Conservation (phyloP, 2,888 invertebrate genomes). For the Polyommatus icarus region DNA sequence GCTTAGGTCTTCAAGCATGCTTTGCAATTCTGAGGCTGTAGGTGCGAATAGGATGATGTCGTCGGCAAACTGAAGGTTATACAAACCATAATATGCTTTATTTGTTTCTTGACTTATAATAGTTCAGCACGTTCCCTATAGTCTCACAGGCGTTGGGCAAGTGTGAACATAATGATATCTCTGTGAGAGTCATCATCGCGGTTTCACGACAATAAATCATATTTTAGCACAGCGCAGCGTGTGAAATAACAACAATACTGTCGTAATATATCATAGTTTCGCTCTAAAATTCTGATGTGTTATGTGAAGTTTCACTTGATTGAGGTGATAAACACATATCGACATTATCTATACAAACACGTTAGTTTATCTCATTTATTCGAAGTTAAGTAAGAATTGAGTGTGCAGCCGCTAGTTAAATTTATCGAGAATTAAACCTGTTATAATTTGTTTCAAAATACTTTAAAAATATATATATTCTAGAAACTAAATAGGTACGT, state of each 20-base stretch:
- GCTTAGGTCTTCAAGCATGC: too few species aligned
- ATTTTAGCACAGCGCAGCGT: neutral
- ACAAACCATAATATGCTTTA: too few species aligned
- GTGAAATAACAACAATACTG: constrained; percentile 7
- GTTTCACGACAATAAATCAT: neutral
- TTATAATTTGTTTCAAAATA: neutral
- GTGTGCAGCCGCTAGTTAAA: too few species aligned
- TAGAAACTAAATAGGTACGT: neutral
- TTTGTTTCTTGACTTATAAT: neutral
- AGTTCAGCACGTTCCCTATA: neutral
- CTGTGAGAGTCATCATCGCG: constrained; percentile 11
- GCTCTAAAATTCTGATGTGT: neutral
- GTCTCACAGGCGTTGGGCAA: neutral
- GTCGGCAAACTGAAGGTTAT: too few species aligned
- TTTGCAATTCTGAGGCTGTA: too few species aligned
- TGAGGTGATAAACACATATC: neutral
- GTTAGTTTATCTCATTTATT: neutral
- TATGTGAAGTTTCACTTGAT: neutral
- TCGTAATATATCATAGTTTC: neutral
- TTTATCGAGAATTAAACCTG: too few species aligned
- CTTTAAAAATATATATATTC: neutral
- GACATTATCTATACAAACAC: neutral
- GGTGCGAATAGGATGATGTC: too few species aligned
- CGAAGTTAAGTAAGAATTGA: too few species aligned
- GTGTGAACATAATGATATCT: constrained; percentile 9